Conservation (phyloP, 92 coral and sea anemone genomes). For the Zoanthus sansibaricus region DNA sequence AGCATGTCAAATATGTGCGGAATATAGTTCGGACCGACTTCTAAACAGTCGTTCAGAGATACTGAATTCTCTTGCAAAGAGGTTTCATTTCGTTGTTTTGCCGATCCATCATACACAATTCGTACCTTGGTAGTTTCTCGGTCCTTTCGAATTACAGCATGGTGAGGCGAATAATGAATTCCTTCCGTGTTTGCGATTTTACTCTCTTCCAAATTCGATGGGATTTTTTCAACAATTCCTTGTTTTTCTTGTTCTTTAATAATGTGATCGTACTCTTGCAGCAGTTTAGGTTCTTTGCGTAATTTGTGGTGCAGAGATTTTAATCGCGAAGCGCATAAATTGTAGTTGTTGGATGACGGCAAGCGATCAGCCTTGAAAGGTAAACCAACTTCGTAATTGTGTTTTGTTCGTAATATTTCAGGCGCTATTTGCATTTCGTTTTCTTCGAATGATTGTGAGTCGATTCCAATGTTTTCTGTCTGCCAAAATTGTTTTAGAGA, state of each 20-base stretch:
- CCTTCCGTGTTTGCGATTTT: constrained; percentile 26
- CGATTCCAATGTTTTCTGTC: constrained; percentile 51
- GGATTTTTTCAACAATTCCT: constrained; percentile 57
- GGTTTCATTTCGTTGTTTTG: constrained; percentile 19
- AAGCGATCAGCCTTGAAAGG: constrained; percentile 55
- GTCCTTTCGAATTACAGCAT: constrained; percentile 52
- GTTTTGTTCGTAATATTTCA: constrained; percentile 40
- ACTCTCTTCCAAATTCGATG: constrained; percentile 18
- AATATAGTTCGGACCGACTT: constrained; percentile 54
- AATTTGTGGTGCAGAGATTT: constrained; percentile 58
- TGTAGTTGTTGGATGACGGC: constrained; percentile 51
- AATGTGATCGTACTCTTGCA: constrained; percentile 54
- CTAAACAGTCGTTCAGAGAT: constrained; percentile 60
- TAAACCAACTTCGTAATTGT: constrained; percentile 47
- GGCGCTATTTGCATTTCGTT: constrained; percentile 4
- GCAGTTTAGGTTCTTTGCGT: constrained; percentile 53
- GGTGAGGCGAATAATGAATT: constrained; percentile 63
- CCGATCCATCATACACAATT: constrained; percentile 61
- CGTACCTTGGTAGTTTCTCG: constrained; percentile 55
- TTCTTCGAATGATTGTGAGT: neutral
- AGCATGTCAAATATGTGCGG: constrained; percentile 58
- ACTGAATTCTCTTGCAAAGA: constrained; percentile 12
- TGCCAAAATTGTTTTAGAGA: constrained; percentile 59
- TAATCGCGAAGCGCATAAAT: constrained; percentile 54
- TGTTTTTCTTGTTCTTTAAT: constrained; percentile 60